Conservation (phyloP, 2,888 invertebrate species). For the Brachypalpus laphriformis region DNA sequence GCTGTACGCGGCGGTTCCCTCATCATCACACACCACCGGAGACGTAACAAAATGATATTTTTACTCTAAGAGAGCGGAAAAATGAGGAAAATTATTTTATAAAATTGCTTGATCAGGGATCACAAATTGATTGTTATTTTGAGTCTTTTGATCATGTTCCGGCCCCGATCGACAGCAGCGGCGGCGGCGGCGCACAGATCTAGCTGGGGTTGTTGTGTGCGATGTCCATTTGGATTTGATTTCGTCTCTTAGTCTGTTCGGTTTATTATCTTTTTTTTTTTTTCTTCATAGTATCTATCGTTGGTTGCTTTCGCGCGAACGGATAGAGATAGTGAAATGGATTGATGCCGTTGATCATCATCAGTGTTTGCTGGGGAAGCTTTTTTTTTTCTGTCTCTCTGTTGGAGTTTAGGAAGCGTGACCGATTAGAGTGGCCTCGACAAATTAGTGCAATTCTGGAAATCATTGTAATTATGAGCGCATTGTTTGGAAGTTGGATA, state of each 20-base stretch:
- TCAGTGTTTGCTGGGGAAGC: conserved; percentile 33
- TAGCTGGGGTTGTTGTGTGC: background rate
- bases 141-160: conserved; percentile 75
- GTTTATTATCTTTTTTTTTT: conserved; percentile 24
- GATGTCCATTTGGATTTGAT: conserved; percentile 34
- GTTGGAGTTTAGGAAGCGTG: conserved; percentile 60
- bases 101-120: conserved; percentile 81
- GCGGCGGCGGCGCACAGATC: conserved; percentile 1
- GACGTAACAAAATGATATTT: conserved; percentile 74
- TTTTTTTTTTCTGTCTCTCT: background rate
- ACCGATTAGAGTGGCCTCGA: conserved; percentile 64
- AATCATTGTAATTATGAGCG: conserved; percentile 62
- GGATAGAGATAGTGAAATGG: conserved; percentile 26
- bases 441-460: conserved; percentile 66
- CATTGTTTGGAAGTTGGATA: conserved; percentile 34
- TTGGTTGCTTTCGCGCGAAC: background rate
- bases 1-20: conserved; percentile 37
- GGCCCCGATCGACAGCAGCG: conserved; percentile 61
- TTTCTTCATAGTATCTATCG: background rate
- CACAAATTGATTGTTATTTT: conserved; percentile 82
- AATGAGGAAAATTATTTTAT: conserved; percentile 77
- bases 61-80: conserved; percentile 77
- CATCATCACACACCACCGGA: conserved; percentile 19
- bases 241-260: conserved; percentile 9
- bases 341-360: conserved; percentile 37